These are phyloP conservation scores for Litoditis marina DNA, from an alignment of 2,888 invertebrate species.

Conservation along the genomic window DNA sequence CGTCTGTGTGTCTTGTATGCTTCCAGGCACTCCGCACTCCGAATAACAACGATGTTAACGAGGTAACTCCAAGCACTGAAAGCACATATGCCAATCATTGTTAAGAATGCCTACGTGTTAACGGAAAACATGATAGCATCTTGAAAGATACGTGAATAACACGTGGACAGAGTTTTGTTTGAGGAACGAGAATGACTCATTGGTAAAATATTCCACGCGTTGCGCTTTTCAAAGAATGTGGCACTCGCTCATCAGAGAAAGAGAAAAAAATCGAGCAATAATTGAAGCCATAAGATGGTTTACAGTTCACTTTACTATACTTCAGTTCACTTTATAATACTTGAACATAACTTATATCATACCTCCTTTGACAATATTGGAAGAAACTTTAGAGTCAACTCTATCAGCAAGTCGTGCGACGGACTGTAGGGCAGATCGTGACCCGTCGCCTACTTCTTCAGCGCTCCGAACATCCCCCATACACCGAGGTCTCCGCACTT, in stretches of 20 bases:
- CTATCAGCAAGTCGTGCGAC: slow-evolving; percentile 15
- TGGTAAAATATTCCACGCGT: no score
- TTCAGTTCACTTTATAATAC: no score
- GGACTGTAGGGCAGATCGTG: slow-evolving; percentile 16
- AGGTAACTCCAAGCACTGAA: slow-evolving; percentile 43
- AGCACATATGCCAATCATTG: no score
- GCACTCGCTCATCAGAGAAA: no score
- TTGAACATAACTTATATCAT: not conserved
- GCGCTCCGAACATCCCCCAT: slow-evolving; percentile 18
- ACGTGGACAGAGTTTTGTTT: no score
- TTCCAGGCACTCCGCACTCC: slow-evolving; percentile 44
- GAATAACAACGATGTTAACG: slow-evolving; percentile 27
- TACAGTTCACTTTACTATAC: no score
- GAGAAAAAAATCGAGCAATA: no score
- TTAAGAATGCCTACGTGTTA: not conserved
- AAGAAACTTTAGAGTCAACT: slow-evolving; percentile 17
- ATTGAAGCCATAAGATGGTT: no score
- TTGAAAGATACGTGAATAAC: not conserved
- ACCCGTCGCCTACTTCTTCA: slow-evolving; percentile 12
- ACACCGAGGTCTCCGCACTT: no score
- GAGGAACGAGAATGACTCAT: no score
- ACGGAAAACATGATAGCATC: not conserved
- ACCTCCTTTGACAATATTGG: slow-evolving; percentile 23
- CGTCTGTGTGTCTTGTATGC: slow-evolving; percentile 41
- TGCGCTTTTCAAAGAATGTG: no score